Evolutionary conservation across 2,113 vertebrate species (phyloP).

Genomic region (Collichthys lucidus): DNA sequence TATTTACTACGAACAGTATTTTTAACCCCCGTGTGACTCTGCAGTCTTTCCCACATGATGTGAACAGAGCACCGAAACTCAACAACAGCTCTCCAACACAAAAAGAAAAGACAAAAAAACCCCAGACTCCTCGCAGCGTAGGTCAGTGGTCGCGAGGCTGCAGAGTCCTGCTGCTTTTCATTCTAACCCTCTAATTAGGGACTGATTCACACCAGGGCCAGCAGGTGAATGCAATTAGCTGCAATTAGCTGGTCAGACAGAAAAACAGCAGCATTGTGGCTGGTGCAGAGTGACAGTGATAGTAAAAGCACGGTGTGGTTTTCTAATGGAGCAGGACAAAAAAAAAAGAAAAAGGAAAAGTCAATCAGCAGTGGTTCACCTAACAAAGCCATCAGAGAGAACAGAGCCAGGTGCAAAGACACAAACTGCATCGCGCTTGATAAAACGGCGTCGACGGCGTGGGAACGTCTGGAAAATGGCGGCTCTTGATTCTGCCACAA

Average conservation of each 20-base stretch:
- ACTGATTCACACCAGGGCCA: constrained; percentile 42
- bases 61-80: background rate
- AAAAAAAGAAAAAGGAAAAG: background rate
- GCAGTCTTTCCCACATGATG: background rate
- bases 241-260: constrained; percentile 46
- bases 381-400: background rate
- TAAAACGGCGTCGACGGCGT: background rate
- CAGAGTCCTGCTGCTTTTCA: constrained; percentile 38
- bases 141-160: constrained; percentile 26
- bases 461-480: background rate
- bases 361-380: background rate
- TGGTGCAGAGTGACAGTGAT: constrained; percentile 6
- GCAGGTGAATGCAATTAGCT: constrained; percentile 63
- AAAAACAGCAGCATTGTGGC: constrained; percentile 11
- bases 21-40: background rate
- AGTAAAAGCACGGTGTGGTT: constrained; percentile 7
- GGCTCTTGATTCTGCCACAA: background rate
- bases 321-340: background rate
- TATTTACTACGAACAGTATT: background rate
- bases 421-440: background rate
- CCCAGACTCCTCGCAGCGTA: background rate
- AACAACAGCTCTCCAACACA: too few species aligned
- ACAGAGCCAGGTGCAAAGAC: background rate
- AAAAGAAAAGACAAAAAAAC: background rate
- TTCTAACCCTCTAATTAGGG: constrained; percentile 48